Base-by-base conservation (phyloP, 2,888 invertebrate species). In the Alitta virens region DNA sequence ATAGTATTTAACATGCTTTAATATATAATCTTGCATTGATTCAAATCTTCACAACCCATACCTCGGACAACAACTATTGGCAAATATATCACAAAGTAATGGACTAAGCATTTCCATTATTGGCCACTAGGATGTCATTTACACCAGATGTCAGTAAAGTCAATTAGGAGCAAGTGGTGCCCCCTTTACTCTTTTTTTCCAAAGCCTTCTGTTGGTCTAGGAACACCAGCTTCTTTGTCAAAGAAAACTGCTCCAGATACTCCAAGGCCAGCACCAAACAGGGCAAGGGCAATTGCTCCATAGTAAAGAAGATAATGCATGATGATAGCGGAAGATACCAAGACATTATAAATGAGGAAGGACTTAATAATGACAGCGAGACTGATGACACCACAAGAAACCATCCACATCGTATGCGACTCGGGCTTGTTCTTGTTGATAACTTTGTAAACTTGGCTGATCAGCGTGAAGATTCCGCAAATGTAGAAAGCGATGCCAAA, bases 341-440 rank as follows among this genome's bases (percentile, higher is more conserved):
- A 50, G 46, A 64, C 38, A 50, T 54, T 33, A 43, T 62, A 64
- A 54, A 62, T 23, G n/a, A 64, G 26, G 55, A 21, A 53, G 38
- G 58, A 26, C 38, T 40, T 50, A 40, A 64, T 25, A 21, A 64
- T 23, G 26, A 58, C n/a, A 1, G 2, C 58, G 1, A 33, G n/a
- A 18, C 49, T 43, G 49, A 62, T 49, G 23, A 62, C 55, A 2
- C 58, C 64, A 50, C 64, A 64, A 16, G 62, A 21, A 1, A 55
- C 51, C 58, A 62, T 57, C 64, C 64, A 64, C 55, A 57, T 57
- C 3, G 53, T 57, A 27, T 64, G 62, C 2, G 64, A 64, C 49
- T 56, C 40, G 16, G 24, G 26, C 27, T 56, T 43, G 46, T 52
- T 38, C 16, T 27, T 56, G 50, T 61, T 26, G n/a, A 62, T 57